Conservation (phyloP, 2,888 invertebrate genomes). For the Coleophora flavipennella region DNA sequence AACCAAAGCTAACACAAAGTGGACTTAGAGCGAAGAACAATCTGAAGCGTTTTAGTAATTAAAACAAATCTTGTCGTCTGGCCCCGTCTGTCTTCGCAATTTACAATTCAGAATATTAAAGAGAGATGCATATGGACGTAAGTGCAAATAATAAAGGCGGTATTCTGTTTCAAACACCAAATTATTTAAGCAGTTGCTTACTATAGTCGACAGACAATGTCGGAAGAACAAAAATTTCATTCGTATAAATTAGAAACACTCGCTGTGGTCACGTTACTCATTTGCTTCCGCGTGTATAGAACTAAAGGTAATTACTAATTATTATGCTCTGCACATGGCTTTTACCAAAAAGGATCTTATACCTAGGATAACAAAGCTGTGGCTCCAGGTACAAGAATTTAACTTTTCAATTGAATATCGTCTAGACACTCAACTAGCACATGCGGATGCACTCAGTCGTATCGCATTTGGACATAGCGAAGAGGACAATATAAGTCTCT, state of each 20-base stretch:
- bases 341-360: conserved; percentile 19
- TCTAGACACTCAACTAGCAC: background rate
- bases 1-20: conserved; percentile 1
- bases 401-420: background rate
- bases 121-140: conserved; percentile 30
- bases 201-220: conserved; percentile 24
- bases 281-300: conserved; percentile 26
- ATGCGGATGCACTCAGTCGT: conserved; percentile 1
- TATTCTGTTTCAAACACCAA: conserved; percentile 21
- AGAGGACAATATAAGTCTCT: background rate
- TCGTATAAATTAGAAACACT: conserved; percentile 31
- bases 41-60: background rate
- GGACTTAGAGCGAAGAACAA: background rate
- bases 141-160: conserved; percentile 24
- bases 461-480: background rate
- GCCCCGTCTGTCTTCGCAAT: background rate
- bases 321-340: conserved; percentile 23
- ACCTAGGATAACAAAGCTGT: background rate
- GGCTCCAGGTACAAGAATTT: conserved; percentile 1
- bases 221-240: conserved; percentile 24
- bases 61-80: background rate
- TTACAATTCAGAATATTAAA: conserved; percentile 9
- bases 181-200: conserved; percentile 20
- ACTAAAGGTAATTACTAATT: conserved; percentile 26
- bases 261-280: conserved; percentile 27